phyloP scores from a whole-genome alignment of 2,888 invertebrate species.

The Camponotus fellah region DNA sequence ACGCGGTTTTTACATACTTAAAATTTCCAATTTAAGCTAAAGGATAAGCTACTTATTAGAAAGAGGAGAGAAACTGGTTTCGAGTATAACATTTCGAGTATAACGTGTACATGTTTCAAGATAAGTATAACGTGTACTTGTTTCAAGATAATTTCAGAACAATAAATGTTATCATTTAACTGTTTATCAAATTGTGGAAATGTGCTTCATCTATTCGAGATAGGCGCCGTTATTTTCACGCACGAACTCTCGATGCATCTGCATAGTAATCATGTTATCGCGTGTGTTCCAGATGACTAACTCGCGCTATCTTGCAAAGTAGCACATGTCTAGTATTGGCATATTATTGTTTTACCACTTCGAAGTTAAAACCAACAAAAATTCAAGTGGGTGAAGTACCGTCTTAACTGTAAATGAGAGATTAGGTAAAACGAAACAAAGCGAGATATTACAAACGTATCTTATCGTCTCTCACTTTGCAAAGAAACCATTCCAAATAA shows the following conservation, averaged over 20 bases:
- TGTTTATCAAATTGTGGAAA: slow-evolving; percentile 26
- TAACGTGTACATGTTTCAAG: background rate
- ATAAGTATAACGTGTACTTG: background rate
- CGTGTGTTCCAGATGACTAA: slow-evolving; percentile 45
- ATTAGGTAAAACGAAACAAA: slow-evolving; percentile 3
- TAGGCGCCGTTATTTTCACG: slow-evolving; percentile 18
- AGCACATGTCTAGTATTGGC: slow-evolving; percentile 23
- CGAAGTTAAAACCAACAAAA: slow-evolving; percentile 12
- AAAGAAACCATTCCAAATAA: slow-evolving; percentile 1
- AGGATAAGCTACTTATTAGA: background rate
- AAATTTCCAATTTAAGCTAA: background rate
- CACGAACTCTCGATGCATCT: slow-evolving; percentile 15
- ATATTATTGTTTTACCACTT: slow-evolving; percentile 18
- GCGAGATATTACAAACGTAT: no score
- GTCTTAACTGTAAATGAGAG: background rate
- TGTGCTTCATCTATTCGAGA: slow-evolving; percentile 21
- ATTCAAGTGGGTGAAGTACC: background rate
- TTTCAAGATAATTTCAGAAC: background rate
- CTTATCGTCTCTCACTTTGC: background rate
- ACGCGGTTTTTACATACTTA: background rate
- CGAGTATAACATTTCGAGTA: background rate
- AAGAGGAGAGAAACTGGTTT: background rate
- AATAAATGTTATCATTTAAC: slow-evolving; percentile 10
- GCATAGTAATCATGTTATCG: slow-evolving; percentile 44
- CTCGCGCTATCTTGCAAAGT: slow-evolving; percentile 36